A percentile compares a stretch with the other conserved stretches of the same genome.
These are phyloP conservation scores for Eupithecia pulchellata DNA, from an alignment of 2,888 invertebrate species.

Conservation along the genomic window DNA sequence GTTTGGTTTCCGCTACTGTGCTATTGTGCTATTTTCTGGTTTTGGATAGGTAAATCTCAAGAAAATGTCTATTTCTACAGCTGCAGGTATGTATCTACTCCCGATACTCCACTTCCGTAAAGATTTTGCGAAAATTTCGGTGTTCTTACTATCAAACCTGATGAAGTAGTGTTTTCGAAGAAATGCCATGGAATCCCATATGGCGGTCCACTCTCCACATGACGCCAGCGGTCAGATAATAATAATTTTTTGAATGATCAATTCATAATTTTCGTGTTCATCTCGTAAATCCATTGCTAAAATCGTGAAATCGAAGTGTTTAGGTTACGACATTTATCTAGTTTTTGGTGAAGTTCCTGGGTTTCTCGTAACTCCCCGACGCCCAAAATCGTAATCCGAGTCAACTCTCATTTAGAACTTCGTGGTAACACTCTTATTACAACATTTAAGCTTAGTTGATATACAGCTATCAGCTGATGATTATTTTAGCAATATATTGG, in stretches of 20 bases:
- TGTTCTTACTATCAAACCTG: constrained; percentile 71
- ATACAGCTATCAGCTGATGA: constrained; percentile 40
- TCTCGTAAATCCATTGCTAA: constrained; percentile 30
- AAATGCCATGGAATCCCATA: constrained; percentile 85
- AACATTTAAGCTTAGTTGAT: constrained; percentile 26
- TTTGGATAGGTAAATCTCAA: constrained; percentile 73
- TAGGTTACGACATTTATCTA: constrained; percentile 72
- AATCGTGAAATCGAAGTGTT: constrained; percentile 49
- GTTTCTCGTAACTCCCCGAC: constrained; percentile 67
- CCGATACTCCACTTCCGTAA: constrained; percentile 52
- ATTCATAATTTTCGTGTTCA: constrained; percentile 50
- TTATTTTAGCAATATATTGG: constrained; percentile 15
- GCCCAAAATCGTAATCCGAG: constrained; percentile 47
- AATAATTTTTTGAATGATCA: constrained; percentile 54
- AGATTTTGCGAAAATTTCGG: constrained; percentile 48
- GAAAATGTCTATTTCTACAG: constrained; percentile 83
- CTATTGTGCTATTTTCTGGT: constrained; percentile 83
- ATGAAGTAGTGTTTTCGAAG: constrained; percentile 79
- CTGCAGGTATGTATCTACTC: constrained; percentile 75
- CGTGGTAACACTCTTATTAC: constrained; percentile 20
- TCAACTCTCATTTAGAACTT: constrained; percentile 49
- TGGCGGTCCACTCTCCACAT: constrained; percentile 85
- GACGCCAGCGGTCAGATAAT: constrained; percentile 74
- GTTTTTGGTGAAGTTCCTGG: constrained; percentile 67
- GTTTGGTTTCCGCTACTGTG: constrained; percentile 86